Percentiles rank a stretch among this genome's conserved stretches.
Conservation (phyloP, 1,140 invertebrate species). For the Sycobia sp. region DNA sequence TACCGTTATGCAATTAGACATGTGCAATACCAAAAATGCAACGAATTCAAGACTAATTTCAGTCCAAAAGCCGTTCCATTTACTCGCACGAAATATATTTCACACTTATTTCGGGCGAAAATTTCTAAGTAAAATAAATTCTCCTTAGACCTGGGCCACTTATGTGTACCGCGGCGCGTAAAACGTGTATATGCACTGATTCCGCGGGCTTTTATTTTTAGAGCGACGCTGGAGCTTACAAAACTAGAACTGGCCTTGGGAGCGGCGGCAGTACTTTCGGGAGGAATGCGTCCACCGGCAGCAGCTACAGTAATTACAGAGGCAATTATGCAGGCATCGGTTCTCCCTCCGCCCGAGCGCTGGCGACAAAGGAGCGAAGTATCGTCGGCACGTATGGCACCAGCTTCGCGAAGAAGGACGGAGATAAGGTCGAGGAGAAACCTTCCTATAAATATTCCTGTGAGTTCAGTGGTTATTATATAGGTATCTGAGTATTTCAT, state of each 20-base stretch:
- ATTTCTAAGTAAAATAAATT: not conserved
- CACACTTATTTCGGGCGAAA: not conserved
- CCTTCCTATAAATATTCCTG: slow-evolving; percentile 50
- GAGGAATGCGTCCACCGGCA: slow-evolving; percentile 46
- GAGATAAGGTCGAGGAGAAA: slow-evolving; percentile 50
- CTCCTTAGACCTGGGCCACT: too few species aligned
- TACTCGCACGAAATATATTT: not conserved
- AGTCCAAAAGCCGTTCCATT: not conserved
- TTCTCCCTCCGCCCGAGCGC: slow-evolving; percentile 40
- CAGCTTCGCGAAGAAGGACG: slow-evolving; percentile 48
- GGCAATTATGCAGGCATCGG: slow-evolving; percentile 46
- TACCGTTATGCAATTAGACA: too few species aligned
- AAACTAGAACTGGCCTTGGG: slow-evolving; percentile 43
- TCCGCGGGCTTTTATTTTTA: too few species aligned
- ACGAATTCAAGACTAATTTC: too few species aligned
- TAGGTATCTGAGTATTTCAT: too few species aligned
- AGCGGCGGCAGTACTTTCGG: slow-evolving; percentile 43
- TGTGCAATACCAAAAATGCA: too few species aligned
- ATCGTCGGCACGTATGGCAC: slow-evolving; percentile 42
- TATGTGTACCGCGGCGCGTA: too few species aligned
- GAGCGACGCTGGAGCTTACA: slow-evolving; percentile 50
- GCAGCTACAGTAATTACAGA: slow-evolving; percentile 49
- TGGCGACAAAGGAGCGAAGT: slow-evolving; percentile 45
- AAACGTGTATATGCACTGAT: too few species aligned
- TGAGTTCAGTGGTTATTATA: too few species aligned